Evolutionary conservation across 2,888 invertebrate genomes (phyloP).

Genomic region (Nomada goodeniana): DNA sequence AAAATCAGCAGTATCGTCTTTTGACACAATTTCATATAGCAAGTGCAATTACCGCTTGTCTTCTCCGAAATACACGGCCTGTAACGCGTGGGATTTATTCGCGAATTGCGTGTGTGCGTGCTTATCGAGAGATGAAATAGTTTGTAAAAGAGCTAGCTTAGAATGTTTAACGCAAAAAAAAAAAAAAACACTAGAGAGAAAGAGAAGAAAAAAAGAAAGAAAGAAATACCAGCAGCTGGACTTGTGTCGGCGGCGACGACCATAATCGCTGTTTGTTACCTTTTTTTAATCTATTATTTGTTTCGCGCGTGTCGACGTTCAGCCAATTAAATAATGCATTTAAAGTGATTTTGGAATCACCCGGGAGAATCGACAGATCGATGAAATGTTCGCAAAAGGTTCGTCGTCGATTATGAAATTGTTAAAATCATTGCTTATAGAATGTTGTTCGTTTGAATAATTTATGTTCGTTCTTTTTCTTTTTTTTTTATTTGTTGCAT

Average conservation of each 20-base stretch:
- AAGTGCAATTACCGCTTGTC: slow-evolving; percentile 46
- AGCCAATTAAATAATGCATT: slow-evolving; percentile 20
- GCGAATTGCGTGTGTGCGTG: slow-evolving; percentile 56
- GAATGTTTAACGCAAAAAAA: slow-evolving; percentile 32
- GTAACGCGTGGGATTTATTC: slow-evolving; percentile 54
- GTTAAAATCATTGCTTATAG: neutral
- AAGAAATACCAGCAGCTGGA: slow-evolving; percentile 56
- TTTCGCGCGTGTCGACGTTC: slow-evolving; percentile 28
- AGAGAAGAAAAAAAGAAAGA: slow-evolving; percentile 6
- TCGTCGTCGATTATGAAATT: slow-evolving; percentile 26
- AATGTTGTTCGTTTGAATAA: neutral
- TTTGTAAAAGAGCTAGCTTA: slow-evolving; percentile 49
- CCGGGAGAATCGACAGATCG: neutral
- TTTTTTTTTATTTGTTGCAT: slow-evolving; percentile 16
- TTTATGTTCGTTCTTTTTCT: neutral
- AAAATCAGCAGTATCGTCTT: slow-evolving; percentile 35
- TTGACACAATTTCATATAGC: slow-evolving; percentile 40
- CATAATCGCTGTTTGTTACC: slow-evolving; percentile 32
- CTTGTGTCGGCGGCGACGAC: slow-evolving; percentile 58
- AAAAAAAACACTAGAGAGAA: slow-evolving; percentile 5
- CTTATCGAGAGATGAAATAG: slow-evolving; percentile 59
- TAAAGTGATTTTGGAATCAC: neutral
- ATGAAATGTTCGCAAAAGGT: slow-evolving; percentile 17
- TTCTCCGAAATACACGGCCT: slow-evolving; percentile 34
- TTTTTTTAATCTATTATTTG: slow-evolving; percentile 15